phyloP scores from a whole-genome alignment of 2,797 vertebrate species.

The Buceros bicornis region DNA sequence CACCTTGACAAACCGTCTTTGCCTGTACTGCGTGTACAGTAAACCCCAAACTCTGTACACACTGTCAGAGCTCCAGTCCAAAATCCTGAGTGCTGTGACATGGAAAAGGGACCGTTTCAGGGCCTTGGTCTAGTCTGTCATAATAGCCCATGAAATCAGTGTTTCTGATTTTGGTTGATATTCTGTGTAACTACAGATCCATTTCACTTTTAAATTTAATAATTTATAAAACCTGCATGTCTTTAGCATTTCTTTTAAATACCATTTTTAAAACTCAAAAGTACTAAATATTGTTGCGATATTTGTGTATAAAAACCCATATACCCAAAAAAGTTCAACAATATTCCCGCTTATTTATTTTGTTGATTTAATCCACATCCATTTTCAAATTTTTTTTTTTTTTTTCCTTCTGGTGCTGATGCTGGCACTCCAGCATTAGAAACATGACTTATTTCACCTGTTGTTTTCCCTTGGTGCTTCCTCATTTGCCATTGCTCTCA shows the following conservation, averaged over 20 bases:
- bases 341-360: conserved; percentile 76
- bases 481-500: conserved; percentile 89
- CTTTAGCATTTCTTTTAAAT: conserved; percentile 8
- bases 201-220: neutral
- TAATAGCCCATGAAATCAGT: neutral
- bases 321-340: conserved; percentile 65
- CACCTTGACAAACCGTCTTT: neutral
- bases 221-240: neutral
- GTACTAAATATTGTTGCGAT: conserved; percentile 62
- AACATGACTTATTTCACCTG: conserved; percentile 83
- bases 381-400: conserved; percentile 77
- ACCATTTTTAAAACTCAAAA: neutral
- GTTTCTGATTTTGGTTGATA: neutral
- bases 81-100: neutral
- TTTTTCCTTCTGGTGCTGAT: conserved; percentile 77
- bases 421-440: conserved; percentile 74
- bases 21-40: neutral
- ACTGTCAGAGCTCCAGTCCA: neutral
- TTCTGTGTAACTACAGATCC: neutral
- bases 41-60: rapidly evolving
- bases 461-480: conserved; percentile 87
- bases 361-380: conserved; percentile 76
- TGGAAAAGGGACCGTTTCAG: neutral
- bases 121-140: neutral
- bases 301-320: conserved; percentile 60